These are phyloP conservation scores for Sparidentex hasta DNA, from an alignment of 2,797 vertebrate species.

Conservation along the genomic window DNA sequence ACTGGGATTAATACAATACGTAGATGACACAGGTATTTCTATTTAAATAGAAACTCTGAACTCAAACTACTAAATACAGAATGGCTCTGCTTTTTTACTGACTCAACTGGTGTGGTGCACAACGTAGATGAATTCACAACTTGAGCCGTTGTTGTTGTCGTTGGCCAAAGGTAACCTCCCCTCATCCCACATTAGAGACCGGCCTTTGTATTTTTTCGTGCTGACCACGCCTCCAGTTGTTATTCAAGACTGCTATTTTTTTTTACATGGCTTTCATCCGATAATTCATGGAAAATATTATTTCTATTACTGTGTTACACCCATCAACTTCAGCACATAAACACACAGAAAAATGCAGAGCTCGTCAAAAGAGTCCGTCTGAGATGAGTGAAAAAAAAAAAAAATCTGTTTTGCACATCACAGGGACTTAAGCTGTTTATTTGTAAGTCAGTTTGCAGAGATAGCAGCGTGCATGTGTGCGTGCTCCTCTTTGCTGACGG, in stretches of 20 bases:
- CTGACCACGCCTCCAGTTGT: background rate
- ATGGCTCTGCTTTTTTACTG: background rate
- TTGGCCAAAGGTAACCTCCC: background rate
- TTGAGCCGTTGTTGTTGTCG: background rate
- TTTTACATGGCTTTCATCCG: background rate
- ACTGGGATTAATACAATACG: background rate
- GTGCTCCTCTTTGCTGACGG: constrained; percentile 75
- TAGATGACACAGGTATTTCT: background rate
- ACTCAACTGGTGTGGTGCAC: background rate
- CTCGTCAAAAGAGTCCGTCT: constrained; percentile 62
- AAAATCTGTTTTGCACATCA: constrained; percentile 82
- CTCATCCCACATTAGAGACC: background rate
- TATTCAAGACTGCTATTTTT: background rate
- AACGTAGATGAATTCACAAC: background rate
- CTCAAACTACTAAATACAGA: background rate
- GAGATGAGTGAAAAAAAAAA: constrained; percentile 55
- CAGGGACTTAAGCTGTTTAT: constrained; percentile 80
- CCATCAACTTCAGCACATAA: constrained; percentile 39
- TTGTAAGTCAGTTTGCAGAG: constrained; percentile 76
- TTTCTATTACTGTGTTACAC: constrained; percentile 27
- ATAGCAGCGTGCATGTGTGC: constrained; percentile 42
- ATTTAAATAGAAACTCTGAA: background rate
- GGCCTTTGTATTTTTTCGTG: background rate
- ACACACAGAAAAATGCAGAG: constrained; percentile 63
- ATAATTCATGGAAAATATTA: background rate